Conservation (phyloP, 2,888 invertebrate species). For the Terebella lapidaria region DNA sequence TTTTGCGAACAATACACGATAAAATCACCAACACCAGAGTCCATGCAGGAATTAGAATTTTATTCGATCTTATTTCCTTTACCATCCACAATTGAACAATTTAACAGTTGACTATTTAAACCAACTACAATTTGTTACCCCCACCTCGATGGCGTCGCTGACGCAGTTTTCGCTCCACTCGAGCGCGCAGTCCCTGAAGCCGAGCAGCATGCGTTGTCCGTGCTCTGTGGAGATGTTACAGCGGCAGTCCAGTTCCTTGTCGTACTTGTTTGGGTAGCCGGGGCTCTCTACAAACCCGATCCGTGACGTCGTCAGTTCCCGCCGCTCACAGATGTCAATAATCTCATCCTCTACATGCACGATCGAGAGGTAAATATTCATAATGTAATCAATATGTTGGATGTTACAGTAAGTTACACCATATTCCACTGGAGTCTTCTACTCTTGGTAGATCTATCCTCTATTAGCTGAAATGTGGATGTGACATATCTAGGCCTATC, state of each 20-base stretch:
- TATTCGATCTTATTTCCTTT: not conserved
- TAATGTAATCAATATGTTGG: too few species aligned
- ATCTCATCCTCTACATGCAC: slow-evolving; percentile 8
- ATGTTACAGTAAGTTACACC: too few species aligned
- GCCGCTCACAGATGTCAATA: slow-evolving; percentile 11
- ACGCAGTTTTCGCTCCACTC: not conserved
- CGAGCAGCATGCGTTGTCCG: slow-evolving; percentile 13
- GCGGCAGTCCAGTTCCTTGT: slow-evolving; percentile 4
- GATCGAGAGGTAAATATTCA: not conserved
- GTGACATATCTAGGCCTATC: too few species aligned
- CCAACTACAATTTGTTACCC: too few species aligned
- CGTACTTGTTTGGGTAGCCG: slow-evolving; percentile 11
- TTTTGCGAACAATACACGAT: too few species aligned
- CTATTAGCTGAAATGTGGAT: too few species aligned
- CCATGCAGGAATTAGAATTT: too few species aligned
- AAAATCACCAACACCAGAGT: too few species aligned
- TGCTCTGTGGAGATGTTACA: slow-evolving; percentile 16
- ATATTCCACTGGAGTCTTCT: too few species aligned
- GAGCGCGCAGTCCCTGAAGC: slow-evolving; percentile 4
- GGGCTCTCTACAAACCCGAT: slow-evolving; percentile 11
- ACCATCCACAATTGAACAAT: not conserved
- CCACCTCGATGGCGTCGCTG: not conserved
- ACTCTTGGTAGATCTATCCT: too few species aligned
- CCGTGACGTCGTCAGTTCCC: not conserved
- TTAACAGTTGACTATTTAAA: not conserved